A percentile compares a stretch with the other conserved stretches of the same genome.
Conservation (phyloP, 2,888 invertebrate species). For the Conomelus anceps region DNA sequence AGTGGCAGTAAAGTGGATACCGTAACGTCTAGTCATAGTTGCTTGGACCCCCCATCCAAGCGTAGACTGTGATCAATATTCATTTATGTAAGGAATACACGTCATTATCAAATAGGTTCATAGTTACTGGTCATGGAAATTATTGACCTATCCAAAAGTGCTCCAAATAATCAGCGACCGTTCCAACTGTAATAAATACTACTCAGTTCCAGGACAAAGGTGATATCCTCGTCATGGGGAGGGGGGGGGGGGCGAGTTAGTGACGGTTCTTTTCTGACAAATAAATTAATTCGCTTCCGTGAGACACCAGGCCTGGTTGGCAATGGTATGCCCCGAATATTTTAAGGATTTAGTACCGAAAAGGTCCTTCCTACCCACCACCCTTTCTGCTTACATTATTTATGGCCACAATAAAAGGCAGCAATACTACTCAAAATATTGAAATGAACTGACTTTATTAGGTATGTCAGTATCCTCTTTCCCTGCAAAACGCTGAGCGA, state of each 20-base stretch:
- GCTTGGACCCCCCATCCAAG: no score
- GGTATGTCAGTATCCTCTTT: neutral
- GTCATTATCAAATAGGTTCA: neutral
- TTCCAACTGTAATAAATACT: neutral
- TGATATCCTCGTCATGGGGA: no score
- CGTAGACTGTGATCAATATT: neutral
- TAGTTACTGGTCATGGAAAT: neutral
- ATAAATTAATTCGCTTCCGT: neutral
- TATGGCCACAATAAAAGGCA: neutral
- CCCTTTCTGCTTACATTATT: neutral
- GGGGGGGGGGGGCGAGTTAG: no score
- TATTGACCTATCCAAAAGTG: neutral
- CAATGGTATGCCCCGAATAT: neutral
- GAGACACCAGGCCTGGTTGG: neutral
- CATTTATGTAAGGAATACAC: neutral
- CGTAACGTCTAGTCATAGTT: no score
- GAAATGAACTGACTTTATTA: neutral
- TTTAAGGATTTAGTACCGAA: neutral
- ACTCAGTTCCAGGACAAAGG: neutral
- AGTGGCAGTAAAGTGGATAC: no score
- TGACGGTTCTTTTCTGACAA: neutral
- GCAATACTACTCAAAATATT: neutral
- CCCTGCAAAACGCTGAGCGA: neutral
- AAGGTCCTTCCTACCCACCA: neutral
- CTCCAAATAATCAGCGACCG: neutral